These are phyloP conservation scores for Tipula helvola DNA, from an alignment of 2,888 invertebrate species.

Conservation along the genomic window DNA sequence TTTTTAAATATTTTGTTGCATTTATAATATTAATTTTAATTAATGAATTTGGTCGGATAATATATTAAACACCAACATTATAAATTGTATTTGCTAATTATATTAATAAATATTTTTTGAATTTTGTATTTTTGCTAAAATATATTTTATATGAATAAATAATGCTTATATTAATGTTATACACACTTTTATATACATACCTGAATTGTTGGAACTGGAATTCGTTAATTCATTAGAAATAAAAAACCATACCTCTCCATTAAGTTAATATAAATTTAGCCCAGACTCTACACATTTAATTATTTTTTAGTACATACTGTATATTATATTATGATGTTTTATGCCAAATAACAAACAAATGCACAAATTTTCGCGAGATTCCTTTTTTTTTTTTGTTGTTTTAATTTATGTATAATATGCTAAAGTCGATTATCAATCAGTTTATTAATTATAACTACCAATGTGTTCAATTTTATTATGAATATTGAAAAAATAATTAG, in stretches of 20 bases:
- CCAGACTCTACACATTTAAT: background rate
- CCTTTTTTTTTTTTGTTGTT: background rate
- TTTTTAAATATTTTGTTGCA: background rate
- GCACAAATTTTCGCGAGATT: background rate
- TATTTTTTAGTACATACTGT: background rate
- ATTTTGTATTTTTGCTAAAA: background rate
- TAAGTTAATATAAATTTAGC: background rate
- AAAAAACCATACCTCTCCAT: background rate
- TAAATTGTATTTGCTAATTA: background rate
- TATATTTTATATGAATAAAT: background rate
- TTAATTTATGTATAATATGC: background rate
- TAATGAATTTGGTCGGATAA: background rate
- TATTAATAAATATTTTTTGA: background rate
- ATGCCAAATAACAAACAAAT: background rate
- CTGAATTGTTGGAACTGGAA: no score
- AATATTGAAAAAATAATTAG: background rate
- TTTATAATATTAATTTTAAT: background rate
- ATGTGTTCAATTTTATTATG: background rate
- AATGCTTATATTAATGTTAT: background rate
- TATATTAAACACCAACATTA: background rate
- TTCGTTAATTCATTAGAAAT: background rate
- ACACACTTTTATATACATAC: background rate
- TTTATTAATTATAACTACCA: background rate
- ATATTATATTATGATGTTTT: background rate
- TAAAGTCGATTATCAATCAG: background rate